These are phyloP conservation scores for Diabrotica virgifera DNA, from an alignment of 1,140 invertebrate species.

Conservation along the genomic window DNA sequence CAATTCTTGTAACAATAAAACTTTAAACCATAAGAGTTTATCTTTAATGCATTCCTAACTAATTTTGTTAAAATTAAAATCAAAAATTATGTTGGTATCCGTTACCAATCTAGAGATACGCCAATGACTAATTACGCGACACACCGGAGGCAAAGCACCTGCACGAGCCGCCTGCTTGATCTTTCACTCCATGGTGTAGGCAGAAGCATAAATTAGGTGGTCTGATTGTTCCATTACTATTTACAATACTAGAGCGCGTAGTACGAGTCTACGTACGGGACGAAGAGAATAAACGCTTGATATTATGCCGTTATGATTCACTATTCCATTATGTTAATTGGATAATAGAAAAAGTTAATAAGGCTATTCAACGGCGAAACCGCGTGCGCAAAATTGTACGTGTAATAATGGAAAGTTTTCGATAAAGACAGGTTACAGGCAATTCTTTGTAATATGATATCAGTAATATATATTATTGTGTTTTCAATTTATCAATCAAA, in stretches of 20 bases:
- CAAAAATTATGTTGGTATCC: too few relatives aligned
- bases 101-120: background rate
- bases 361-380: too few relatives aligned
- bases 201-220: background rate
- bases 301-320: background rate
- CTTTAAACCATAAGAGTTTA: too few relatives aligned
- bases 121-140: background rate
- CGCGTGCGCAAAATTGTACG: too few relatives aligned
- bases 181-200: background rate
- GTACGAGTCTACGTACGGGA: background rate
- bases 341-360: background rate
- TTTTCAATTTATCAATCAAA: too few relatives aligned
- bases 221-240: background rate
- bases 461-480: too few relatives aligned
- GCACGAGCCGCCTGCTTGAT: slow-evolving; percentile 11
- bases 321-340: background rate
- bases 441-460: too few relatives aligned
- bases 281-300: background rate
- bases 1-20: too few relatives aligned
- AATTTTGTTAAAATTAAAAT: too few relatives aligned
- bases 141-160: slow-evolving; percentile 22
- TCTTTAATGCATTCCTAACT: too few relatives aligned
- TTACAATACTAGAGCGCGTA: background rate
- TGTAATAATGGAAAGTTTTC: too few relatives aligned
- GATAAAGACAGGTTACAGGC: too few relatives aligned